Conservation (phyloP, 2,888 invertebrate species). For the Gastrophysa polygoni region DNA sequence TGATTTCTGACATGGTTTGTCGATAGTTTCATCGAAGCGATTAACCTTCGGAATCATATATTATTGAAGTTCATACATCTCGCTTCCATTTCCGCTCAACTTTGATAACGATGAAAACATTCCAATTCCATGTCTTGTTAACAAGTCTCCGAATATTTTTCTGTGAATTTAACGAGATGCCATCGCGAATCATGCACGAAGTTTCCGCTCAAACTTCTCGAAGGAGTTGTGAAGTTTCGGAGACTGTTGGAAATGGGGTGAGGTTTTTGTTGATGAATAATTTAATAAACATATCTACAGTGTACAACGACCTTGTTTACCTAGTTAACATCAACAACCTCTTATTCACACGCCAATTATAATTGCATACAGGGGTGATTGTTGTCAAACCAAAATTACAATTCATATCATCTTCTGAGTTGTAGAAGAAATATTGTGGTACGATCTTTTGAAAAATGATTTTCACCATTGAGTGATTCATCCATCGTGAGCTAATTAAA, state of each 20-base stretch:
- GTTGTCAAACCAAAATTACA: too few species aligned
- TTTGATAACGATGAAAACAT: not conserved
- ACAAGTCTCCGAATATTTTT: not conserved
- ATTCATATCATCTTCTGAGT: too few species aligned
- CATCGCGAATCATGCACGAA: not conserved
- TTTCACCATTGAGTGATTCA: too few species aligned
- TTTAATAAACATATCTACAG: not conserved
- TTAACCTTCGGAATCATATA: too few species aligned
- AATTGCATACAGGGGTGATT: too few species aligned
- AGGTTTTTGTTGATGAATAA: constrained; percentile 1
- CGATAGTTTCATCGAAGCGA: too few species aligned
- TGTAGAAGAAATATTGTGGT: too few species aligned
- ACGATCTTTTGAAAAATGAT: too few species aligned
- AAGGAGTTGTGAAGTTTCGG: not conserved
- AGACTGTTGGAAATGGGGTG: not conserved
- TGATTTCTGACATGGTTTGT: too few species aligned
- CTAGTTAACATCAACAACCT: not conserved
- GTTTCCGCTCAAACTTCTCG: not conserved
- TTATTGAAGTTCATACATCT: too few species aligned
- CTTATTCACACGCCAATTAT: not conserved
- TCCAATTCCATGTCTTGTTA: not conserved
- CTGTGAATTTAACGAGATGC: not conserved
- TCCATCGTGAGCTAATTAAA: too few species aligned
- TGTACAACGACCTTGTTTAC: not conserved
- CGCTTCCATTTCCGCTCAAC: not conserved